phyloP scores from a whole-genome alignment of 2,113 vertebrate species.

The Lophura nycthemera region DNA sequence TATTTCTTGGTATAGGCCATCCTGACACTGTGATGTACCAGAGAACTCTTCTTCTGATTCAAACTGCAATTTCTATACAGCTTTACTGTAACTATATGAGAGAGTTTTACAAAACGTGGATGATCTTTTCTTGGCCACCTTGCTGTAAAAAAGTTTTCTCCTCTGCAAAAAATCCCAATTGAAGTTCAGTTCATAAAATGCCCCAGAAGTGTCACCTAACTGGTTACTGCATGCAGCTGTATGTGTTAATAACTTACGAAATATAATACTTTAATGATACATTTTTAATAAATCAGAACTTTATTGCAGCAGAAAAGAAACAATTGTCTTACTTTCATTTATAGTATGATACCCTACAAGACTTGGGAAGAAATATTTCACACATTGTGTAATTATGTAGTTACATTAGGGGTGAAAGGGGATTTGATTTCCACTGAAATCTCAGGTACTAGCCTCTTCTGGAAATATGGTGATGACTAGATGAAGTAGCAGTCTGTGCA shows the following conservation, averaged over 20 bases:
- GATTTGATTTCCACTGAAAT: conserved; percentile 32
- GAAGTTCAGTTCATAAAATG: neutral
- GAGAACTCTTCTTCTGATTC: neutral
- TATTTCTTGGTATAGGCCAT: neutral
- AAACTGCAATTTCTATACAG: neutral
- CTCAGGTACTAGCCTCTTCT: neutral
- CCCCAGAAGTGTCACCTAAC: neutral
- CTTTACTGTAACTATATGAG: neutral
- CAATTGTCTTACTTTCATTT: neutral
- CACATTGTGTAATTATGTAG: neutral
- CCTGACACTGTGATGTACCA: neutral
- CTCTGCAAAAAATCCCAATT: neutral
- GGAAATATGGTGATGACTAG: conserved; percentile 8
- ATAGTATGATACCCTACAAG: neutral
- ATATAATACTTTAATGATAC: neutral
- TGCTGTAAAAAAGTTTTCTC: neutral
- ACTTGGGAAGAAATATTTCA: conserved; percentile 15
- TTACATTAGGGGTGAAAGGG: conserved; percentile 35
- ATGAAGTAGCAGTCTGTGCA: neutral
- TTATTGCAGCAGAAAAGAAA: neutral
- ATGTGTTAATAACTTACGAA: neutral
- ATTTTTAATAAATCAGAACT: conserved; percentile 7
- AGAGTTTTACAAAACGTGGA: neutral
- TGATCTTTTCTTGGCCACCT: neutral
- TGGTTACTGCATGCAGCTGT: neutral